Base-by-base conservation (phyloP, 2,113 vertebrate species). In the Raja brachyura region DNA sequence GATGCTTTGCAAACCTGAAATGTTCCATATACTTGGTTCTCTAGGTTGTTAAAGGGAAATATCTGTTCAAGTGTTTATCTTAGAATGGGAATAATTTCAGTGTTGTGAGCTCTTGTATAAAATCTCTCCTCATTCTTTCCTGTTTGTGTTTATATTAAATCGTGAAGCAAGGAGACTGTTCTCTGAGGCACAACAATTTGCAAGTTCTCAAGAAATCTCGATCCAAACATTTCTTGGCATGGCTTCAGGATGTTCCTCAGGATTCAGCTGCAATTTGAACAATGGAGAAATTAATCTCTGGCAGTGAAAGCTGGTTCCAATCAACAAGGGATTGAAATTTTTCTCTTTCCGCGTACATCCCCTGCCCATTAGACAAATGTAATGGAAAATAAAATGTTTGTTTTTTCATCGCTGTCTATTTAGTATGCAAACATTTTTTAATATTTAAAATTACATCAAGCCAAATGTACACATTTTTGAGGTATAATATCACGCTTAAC, bases 221-320 rank as follows among this genome's bases (percentile, higher is more conserved):
- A 88, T 88, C 83, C 5, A n/a, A 88, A 66, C 13, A 31, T 88
- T 88, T 88, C 83, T 88, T 88, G 83, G 83, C 83, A 63, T 63
- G 18, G 28, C 48, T 6, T 31, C 11, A 33, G 75, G n/a, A 77
- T 77, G 75, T 77, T 77, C 75, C 75, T 77, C 75, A 77, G 75
- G 78, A 81, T 54, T 81, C 59, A 63, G 59, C 28, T 63, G 83
- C 83, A 88, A 88, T 31, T 31, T 31, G 83, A 88, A 88, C 83
- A 88, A 88, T 88, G 63, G 59, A 63, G 59, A 63, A 88, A 66
- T 88, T 88, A 88, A 88, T 88, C 59, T 63, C 83, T 88, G 61
- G 61, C 59, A 31, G 28, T 66, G 83, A 88, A 88, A 88, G 28
- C 83, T 88, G 83, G 28, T 63, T 88, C 59, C n/a, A 88, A 88